phyloP scores from a whole-genome alignment of 2,797 vertebrate genomes.

The Galaxias olidus region DNA sequence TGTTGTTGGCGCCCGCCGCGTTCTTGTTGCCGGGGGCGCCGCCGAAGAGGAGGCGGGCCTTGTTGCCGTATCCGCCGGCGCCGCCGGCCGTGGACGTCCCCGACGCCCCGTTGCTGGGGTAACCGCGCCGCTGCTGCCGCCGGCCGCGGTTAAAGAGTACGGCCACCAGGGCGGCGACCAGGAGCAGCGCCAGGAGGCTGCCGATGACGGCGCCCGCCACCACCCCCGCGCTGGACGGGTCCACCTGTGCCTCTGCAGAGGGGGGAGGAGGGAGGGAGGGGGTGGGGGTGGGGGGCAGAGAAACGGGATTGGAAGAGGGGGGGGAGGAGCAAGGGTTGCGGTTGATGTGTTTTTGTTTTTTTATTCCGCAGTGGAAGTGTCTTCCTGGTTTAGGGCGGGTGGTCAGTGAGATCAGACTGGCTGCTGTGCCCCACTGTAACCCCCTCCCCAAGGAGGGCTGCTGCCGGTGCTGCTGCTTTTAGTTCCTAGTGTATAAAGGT shows the following conservation, averaged over 20 bases:
- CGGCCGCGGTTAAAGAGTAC: constrained; percentile 77
- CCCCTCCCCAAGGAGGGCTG: not conserved
- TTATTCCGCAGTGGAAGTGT: constrained; percentile 8
- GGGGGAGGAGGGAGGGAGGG: constrained; percentile 28
- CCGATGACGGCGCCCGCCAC: constrained; percentile 84
- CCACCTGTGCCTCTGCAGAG: constrained; percentile 75
- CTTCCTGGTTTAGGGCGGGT: not conserved
- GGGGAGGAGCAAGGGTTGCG: constrained; percentile 45
- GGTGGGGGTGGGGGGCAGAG: constrained; percentile 56
- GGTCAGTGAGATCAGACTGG: constrained; percentile 2
- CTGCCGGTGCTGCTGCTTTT: not conserved
- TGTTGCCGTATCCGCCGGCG: constrained; percentile 74
- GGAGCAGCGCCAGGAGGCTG: constrained; percentile 80
- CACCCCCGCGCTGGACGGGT: constrained; percentile 74
- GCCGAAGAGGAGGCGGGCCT: constrained; percentile 78
- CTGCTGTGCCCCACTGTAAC: not conserved
- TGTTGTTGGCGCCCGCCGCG: constrained; percentile 64
- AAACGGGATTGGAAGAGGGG: constrained; percentile 43
- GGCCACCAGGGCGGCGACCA: constrained; percentile 76
- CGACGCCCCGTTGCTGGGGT: constrained; percentile 64
- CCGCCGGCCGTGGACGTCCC: constrained; percentile 46
- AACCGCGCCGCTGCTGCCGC: constrained; percentile 63
- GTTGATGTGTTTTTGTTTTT: constrained; percentile 21
- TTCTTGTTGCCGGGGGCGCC: constrained; percentile 1
- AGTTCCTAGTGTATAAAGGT: constrained; percentile 40